phyloP scores from a whole-genome alignment of 2,797 vertebrate genomes.

The Rhinella marina region DNA sequence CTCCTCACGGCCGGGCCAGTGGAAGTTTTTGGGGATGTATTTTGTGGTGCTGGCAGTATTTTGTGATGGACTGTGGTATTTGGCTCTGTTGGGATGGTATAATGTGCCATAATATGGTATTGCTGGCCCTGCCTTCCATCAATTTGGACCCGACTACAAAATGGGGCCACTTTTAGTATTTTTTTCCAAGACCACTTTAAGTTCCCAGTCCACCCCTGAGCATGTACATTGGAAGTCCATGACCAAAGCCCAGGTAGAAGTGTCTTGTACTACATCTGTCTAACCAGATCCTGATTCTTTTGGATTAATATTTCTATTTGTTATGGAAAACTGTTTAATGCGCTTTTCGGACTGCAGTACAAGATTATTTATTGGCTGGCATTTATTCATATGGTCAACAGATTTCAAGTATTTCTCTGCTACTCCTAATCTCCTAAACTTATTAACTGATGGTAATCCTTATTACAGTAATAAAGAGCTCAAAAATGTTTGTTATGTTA shows the following conservation, averaged over 20 bases:
- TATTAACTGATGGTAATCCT: slow-evolving; percentile 34
- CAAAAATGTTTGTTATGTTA: slow-evolving; percentile 11
- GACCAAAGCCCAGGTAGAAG: not conserved
- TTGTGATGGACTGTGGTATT: too few species aligned
- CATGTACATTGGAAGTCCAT: not conserved
- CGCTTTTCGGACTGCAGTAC: not conserved
- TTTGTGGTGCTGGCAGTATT: too few species aligned
- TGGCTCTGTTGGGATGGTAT: too few species aligned
- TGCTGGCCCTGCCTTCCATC: too few species aligned
- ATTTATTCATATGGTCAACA: not conserved
- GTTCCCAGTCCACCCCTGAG: not conserved
- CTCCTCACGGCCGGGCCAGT: too few species aligned
- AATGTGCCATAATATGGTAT: too few species aligned
- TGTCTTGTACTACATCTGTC: not conserved
- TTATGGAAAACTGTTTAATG: not conserved
- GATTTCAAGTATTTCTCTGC: slow-evolving; percentile 26
- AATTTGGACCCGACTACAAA: too few species aligned
- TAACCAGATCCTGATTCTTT: not conserved
- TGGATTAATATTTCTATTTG: not conserved
- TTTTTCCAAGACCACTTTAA: not conserved
- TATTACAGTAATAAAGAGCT: slow-evolving; percentile 38
- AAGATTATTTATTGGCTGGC: slow-evolving; percentile 34
- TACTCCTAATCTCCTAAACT: slow-evolving; percentile 32
- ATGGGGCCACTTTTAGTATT: too few species aligned
- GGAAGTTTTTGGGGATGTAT: too few species aligned